Evolutionary conservation across 2,888 invertebrate genomes (phyloP), one percentile per base, ranked within the genome.

Genomic region (Lycophotia porphyrea): DNA sequence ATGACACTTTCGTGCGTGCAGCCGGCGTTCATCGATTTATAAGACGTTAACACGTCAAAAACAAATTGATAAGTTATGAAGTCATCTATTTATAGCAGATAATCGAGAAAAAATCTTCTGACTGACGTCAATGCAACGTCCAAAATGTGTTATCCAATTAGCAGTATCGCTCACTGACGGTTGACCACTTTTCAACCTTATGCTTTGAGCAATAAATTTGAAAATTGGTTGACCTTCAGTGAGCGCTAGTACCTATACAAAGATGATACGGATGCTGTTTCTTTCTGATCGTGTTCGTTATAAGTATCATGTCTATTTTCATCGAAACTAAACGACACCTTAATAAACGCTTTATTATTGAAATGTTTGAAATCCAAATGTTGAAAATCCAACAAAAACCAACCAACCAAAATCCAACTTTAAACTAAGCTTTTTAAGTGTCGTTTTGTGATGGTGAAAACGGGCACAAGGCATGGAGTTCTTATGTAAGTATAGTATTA

Each of bases 61-160:
- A 44, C 49, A 31, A 31, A 18, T 15, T 36, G 13, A 9, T 9
- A 21, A 5, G 31, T 34, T 1, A 34, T 34, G 4, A 34, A 60
- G 21, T 21, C 21, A 60, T 34, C 11, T 27, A 58, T 18, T 3
- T 39, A 27, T 5, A 61, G 39, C 21, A 24, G 0, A 8, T 42
- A 27, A 60, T 73, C 34, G 36, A 63, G 34, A 49, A 63, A 52
- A 27, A 3, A 34, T 9, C 7, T 11, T 71, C 27, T 9, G 18
- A 27, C 64, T 74, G 67, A 78, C 66, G 75, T 55, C 58, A 81
- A 49, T 68, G 0, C 24, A 8, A 21, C 34, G 15, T 55, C 39
- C 15, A 55, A 74, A 60, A 42, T 68, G 63, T 11, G 18, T 1
- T 58, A 21, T 36, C 15, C 55, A 67, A 81, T 81, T 75, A 75